Evolutionary conservation across 92 coral and sea anemone genomes (phyloP), one percentile per base, ranked within the genome.

Genomic region (Micromussa lordhowensis): DNA sequence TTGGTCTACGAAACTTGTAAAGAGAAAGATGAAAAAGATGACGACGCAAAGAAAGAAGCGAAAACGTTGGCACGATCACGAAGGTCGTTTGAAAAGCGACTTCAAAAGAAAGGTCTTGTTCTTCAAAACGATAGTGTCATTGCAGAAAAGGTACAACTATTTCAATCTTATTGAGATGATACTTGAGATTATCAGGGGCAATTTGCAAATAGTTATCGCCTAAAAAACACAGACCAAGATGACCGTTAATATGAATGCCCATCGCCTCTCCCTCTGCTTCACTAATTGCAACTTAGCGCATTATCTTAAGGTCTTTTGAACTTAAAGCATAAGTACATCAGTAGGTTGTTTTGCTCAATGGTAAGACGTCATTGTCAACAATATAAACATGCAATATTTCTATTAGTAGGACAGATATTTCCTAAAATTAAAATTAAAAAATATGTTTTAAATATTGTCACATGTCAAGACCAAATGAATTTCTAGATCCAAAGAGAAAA

Each of bases 11-110:
- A 93, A 49, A 81, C 84, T 10, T 87, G 89, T 26, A 86, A 89
- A 58, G 96, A 93, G 79, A 75, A 88, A 57, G 96, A 93, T 44
- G 92, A 91, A 31, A 70, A 91, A 48, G 94, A 93, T 54, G 90
- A 84, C 12, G 93, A 93, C 12, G 19, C 78, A 0, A 92, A 90
- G 54, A 71, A 69, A 21, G 81, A 84, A 19, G 92, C 90, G 12
- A 87, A 80, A 68, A 78, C 70, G 17, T 76, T 51, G 68, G 94
- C 89, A 40, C 75, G 79, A 44, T 78, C 86, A 68, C 59, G 96
- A 55, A 87, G 82, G 21, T 89, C 91, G 30, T 93, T 83, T 77
- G 93, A 93, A 66, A 91, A 58, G 57, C 88, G 76, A 19, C 81
- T 93, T 21, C 70, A 81, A 61, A 92, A 85, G 54, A 87, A 93